phyloP scores from a whole-genome alignment of 2,888 invertebrate genomes.

The Dryobotodes eremita region DNA sequence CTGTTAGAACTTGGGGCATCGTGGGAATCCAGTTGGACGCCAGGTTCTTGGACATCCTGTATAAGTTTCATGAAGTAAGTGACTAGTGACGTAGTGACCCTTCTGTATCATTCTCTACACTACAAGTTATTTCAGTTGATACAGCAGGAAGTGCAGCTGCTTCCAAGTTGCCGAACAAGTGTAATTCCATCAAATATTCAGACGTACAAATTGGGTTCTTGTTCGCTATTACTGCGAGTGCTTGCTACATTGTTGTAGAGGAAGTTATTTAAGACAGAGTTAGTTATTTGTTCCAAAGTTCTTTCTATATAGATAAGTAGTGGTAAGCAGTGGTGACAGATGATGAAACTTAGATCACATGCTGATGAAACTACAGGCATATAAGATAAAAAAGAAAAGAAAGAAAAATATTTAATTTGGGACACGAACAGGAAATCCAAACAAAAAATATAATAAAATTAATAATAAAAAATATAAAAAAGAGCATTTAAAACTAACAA shows the following conservation, averaged over 20 bases:
- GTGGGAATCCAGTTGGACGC: too few relatives aligned
- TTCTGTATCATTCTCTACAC: constrained; percentile 17
- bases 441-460: too few relatives aligned
- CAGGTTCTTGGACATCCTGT: too few relatives aligned
- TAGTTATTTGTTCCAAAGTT: not conserved
- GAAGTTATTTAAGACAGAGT: constrained; percentile 15
- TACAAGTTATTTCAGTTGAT: constrained; percentile 38
- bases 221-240: constrained; percentile 34
- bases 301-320: not conserved
- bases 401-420: too few relatives aligned
- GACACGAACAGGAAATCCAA: too few relatives aligned
- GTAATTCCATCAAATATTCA: constrained; percentile 75
- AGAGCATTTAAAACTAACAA: too few relatives aligned
- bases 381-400: too few relatives aligned
- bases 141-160: constrained; percentile 65
- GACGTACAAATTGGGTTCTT: constrained; percentile 68
- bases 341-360: not conserved
- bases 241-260: constrained; percentile 12
- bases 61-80: not conserved
- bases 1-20: too few relatives aligned
- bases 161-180: constrained; percentile 46
- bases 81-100: not conserved
- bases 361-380: too few relatives aligned
- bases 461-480: too few relatives aligned
- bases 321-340: too few relatives aligned